Evolutionary conservation across 2,113 vertebrate species (phyloP).

Genomic region (Sylvicapra grimmia): DNA sequence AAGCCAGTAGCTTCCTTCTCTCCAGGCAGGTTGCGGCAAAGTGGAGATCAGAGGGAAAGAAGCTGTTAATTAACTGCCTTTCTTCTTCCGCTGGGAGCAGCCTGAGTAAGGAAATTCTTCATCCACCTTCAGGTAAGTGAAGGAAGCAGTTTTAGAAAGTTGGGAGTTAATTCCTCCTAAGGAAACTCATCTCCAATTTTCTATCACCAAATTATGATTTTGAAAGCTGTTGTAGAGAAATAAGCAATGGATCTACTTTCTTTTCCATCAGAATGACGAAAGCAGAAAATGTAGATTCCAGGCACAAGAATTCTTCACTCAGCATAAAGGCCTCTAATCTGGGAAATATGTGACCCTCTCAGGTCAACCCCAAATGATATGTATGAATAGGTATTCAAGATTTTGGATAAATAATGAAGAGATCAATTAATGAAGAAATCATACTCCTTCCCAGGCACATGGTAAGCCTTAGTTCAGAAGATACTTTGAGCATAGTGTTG

Average conservation of each 20-base stretch:
- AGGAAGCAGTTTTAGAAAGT: not conserved
- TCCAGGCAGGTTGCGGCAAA: not conserved
- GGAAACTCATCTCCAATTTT: not conserved
- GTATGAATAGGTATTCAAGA: not conserved
- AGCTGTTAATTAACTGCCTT: not conserved
- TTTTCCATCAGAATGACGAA: not conserved
- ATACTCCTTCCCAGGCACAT: not conserved
- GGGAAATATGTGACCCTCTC: not conserved
- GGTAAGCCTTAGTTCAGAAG: not conserved
- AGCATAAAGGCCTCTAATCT: not conserved
- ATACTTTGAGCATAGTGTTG: not conserved
- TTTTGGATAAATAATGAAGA: not conserved
- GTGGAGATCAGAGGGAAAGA: not conserved
- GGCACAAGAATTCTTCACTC: not conserved
- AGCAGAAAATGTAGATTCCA: not conserved
- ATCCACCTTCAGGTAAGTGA: not conserved
- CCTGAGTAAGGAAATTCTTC: not conserved
- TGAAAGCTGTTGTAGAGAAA: not conserved
- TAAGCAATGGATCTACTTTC: not conserved
- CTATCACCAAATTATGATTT: not conserved
- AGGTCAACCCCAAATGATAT: not conserved
- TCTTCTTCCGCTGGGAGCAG: not conserved
- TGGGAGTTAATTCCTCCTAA: not conserved
- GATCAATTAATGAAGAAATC: not conserved
- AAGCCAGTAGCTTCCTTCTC: not conserved